Evolutionary conservation across 2,888 invertebrate genomes (phyloP).

Genomic region (Ormyrus nitidulus): DNA sequence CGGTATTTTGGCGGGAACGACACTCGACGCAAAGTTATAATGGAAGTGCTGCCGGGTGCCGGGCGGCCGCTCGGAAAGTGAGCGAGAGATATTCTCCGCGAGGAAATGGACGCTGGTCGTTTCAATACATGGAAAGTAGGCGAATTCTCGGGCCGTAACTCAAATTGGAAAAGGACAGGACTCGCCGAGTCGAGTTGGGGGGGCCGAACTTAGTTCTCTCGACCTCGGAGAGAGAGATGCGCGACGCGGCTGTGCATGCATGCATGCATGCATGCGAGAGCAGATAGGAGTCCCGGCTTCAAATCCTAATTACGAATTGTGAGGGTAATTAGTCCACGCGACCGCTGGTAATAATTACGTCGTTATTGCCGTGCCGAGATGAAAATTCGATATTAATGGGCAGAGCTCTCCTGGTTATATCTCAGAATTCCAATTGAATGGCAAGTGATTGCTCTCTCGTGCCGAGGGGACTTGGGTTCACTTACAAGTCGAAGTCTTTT

Average conservation of each 20-base stretch:
- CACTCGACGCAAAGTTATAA: slow-evolving; percentile 58
- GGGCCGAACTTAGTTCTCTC: slow-evolving; percentile 13
- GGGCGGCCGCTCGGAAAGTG: slow-evolving; percentile 11
- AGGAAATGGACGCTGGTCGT: slow-evolving; percentile 53
- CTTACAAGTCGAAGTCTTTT: too few species aligned
- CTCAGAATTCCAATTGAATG: too few species aligned
- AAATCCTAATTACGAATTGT: slow-evolving; percentile 39
- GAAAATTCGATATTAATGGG: slow-evolving; percentile 31
- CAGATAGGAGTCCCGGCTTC: background rate
- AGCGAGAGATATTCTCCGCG: slow-evolving; percentile 10
- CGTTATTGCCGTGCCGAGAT: slow-evolving; percentile 8
- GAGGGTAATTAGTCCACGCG: slow-evolving; percentile 30
- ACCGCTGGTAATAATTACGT: slow-evolving; percentile 17
- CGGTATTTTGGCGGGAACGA: slow-evolving; percentile 32
- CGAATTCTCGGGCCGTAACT: slow-evolving; percentile 42
- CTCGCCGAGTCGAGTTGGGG: background rate
- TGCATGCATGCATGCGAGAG: background rate
- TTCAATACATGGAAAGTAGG: slow-evolving; percentile 47
- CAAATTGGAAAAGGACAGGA: slow-evolving; percentile 44
- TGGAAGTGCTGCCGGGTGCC: slow-evolving; percentile 51
- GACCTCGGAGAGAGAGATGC: too few species aligned
- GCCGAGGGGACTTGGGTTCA: too few species aligned
- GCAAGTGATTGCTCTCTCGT: too few species aligned
- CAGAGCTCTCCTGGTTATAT: background rate
- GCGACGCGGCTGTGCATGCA: slow-evolving; percentile 1